Percentiles rank a stretch among this genome's conserved stretches.
Conservation (phyloP, 2,113 vertebrate species). For the Lampris incognitus region DNA sequence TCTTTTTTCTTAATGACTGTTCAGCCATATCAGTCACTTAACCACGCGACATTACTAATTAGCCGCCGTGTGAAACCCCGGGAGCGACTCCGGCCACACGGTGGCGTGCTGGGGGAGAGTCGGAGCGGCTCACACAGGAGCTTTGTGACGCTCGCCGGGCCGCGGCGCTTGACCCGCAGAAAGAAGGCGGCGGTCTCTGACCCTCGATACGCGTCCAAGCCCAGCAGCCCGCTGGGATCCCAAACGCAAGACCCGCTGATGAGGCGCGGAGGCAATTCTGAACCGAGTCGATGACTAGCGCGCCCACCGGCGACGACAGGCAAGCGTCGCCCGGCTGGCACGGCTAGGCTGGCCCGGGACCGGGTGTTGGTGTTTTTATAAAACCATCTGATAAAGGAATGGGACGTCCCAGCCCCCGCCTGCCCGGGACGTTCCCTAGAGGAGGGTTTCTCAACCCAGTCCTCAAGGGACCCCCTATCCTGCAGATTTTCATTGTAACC, state of each 20-base stretch:
- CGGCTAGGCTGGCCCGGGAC: conserved; percentile 68
- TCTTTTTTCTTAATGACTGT: too few species aligned
- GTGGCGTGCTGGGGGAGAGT: too few species aligned
- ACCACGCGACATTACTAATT: too few species aligned
- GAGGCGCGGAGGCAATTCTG: conserved; percentile 32
- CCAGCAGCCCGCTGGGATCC: conserved; percentile 86
- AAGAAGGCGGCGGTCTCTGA: conserved; percentile 66
- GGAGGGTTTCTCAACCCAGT: conserved; percentile 70
- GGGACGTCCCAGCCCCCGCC: conserved; percentile 73
- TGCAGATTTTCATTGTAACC: too few species aligned
- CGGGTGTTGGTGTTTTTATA: conserved; percentile 83
- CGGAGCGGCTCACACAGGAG: background rate
- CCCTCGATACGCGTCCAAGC: conserved; percentile 81
- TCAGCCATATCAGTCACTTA: too few species aligned
- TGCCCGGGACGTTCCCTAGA: conserved; percentile 78
- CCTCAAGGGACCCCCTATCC: too few species aligned
- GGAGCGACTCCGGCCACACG: too few species aligned
- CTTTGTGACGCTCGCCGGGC: conserved; percentile 87
- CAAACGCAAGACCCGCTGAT: conserved; percentile 67
- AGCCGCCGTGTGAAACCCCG: too few species aligned
- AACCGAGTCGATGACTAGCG: conserved; percentile 75
- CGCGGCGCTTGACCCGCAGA: conserved; percentile 88
- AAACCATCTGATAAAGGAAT: conserved; percentile 81
- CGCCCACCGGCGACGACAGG: conserved; percentile 49
- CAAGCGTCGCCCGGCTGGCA: conserved; percentile 67